Base-by-base conservation (phyloP, 2,113 vertebrate genomes). In the Uropsilus gracilis region DNA sequence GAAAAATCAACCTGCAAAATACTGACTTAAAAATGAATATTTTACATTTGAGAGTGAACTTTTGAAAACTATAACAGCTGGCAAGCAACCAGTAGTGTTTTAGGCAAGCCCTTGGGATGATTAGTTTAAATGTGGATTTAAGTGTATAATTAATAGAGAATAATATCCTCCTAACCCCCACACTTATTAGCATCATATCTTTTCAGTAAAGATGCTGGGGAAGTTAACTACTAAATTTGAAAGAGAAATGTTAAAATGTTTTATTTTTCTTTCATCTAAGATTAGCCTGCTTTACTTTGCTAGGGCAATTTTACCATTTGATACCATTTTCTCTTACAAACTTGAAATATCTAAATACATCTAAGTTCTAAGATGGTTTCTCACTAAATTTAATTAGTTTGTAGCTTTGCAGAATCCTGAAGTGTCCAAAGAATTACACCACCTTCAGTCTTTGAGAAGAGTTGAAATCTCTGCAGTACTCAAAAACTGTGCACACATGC, bases 221-320 rank as follows among this genome's bases (percentile, higher is more conserved):
- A 85, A 92, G 30, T 48, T 87, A 16, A 57, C 81, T 26, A 48
- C 63, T 22, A 26, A 75, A 91, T 97, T 73, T 71, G 22, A 81
- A 95, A 97, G 22, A 71, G 37, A 4, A 6, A 69, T 85, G 30
- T 77, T 48, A 69, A 90, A 86, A 91, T 91, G 6, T n/a, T n/a
- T n/a, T n/a, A n/a, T n/a, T n/a, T n/a, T n/a, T n/a, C n/a, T n/a
- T n/a, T n/a, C n/a, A n/a, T 57, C 9, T 76, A 63, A 57, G 55
- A 44, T 89, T 96, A 89, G 12, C 28, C 39, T 55, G 88, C 81
- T 68, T 94, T 93, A 93, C 86, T 95, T 90, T 91, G 61, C 11
- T 78, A 89, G 30, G 46, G 72, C 61, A 85, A 77, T 76, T 42
- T 95, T 87, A 94, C 90, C 69, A 87, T 46, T 87, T 86, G 77